phyloP scores from a whole-genome alignment of 2,888 invertebrate genomes.

The Hydriomena furcata region DNA sequence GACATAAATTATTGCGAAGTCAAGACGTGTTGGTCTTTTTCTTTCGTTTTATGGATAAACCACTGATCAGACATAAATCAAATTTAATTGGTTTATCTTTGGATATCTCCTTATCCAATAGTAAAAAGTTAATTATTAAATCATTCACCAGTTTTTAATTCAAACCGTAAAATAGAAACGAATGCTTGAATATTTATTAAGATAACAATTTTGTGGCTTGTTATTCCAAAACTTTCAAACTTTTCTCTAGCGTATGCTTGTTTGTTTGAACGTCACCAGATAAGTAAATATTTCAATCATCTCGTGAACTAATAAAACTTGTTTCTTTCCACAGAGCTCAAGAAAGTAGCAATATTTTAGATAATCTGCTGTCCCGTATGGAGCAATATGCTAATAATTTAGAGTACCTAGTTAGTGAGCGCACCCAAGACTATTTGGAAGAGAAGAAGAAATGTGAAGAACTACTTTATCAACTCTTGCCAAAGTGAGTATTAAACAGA shows the following conservation, averaged over 20 bases:
- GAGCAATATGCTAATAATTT: slow-evolving; percentile 99
- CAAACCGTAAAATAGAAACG: no score
- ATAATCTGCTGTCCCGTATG: slow-evolving; percentile 98
- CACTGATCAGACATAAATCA: neutral
- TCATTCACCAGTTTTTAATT: no score
- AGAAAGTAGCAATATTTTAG: slow-evolving; percentile 96
- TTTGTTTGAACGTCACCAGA: neutral
- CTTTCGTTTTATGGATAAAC: neutral
- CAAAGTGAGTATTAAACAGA: slow-evolving; percentile 91
- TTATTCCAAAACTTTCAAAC: slow-evolving; percentile 9
- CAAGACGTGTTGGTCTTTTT: no score
- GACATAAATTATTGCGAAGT: no score
- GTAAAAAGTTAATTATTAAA: no score
- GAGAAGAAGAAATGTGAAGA: slow-evolving; percentile 99
- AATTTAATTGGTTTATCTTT: neutral
- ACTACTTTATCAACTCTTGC: slow-evolving; percentile 96
- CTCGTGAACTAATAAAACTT: slow-evolving; percentile 4
- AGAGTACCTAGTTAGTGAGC: slow-evolving; percentile 97
- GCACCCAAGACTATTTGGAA: slow-evolving; percentile 98
- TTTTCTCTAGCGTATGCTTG: no score
- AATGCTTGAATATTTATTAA: no score
- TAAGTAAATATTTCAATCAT: neutral
- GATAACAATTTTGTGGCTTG: neutral
- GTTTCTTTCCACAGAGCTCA: slow-evolving; percentile 85
- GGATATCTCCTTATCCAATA: no score